These are phyloP conservation scores for Sminthurides bifidus DNA, from an alignment of 1,140 invertebrate genomes.

Conservation along the genomic window DNA sequence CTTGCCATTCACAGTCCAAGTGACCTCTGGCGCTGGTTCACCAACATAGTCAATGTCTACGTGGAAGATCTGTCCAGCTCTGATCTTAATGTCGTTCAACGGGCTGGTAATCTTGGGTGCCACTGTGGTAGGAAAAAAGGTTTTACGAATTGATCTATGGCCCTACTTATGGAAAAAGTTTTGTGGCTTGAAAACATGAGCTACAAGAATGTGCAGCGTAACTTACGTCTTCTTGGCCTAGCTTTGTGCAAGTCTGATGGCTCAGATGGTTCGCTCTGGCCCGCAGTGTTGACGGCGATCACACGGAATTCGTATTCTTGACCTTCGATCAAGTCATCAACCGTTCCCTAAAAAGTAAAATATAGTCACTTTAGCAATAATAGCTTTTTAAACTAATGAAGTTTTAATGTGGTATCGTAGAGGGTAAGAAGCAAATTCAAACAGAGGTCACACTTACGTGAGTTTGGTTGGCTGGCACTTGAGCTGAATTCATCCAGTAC, in stretches of 20 bases:
- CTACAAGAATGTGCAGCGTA: conserved; percentile 4
- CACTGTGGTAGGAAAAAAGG: conserved; percentile 42
- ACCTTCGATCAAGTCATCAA: conserved; percentile 79
- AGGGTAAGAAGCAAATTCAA: background rate
- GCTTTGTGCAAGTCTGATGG: conserved; percentile 76
- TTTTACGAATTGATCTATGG: background rate
- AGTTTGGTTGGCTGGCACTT: conserved; percentile 65
- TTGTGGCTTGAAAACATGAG: conserved; percentile 1
- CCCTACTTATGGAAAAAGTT: conserved; percentile 3
- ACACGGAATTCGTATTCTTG: conserved; percentile 95
- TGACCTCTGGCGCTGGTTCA: conserved; percentile 72
- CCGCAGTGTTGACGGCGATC: conserved; percentile 87
- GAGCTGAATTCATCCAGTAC: conserved; percentile 78
- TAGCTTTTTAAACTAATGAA: background rate
- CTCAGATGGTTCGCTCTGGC: conserved; percentile 87
- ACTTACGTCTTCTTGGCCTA: conserved; percentile 67
- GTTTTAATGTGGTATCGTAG: background rate
- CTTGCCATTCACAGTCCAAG: conserved; percentile 67
- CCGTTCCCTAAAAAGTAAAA: conserved; percentile 45
- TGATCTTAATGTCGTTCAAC: conserved; percentile 71
- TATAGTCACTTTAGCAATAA: conserved; percentile 6
- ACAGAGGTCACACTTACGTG: conserved; percentile 39
- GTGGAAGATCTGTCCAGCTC: conserved; percentile 83
- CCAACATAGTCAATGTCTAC: conserved; percentile 86
- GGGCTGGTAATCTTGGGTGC: conserved; percentile 86